These are phyloP conservation scores for Parnassius mnemosyne DNA, from an alignment of 2,888 invertebrate species.

Conservation along the genomic window DNA sequence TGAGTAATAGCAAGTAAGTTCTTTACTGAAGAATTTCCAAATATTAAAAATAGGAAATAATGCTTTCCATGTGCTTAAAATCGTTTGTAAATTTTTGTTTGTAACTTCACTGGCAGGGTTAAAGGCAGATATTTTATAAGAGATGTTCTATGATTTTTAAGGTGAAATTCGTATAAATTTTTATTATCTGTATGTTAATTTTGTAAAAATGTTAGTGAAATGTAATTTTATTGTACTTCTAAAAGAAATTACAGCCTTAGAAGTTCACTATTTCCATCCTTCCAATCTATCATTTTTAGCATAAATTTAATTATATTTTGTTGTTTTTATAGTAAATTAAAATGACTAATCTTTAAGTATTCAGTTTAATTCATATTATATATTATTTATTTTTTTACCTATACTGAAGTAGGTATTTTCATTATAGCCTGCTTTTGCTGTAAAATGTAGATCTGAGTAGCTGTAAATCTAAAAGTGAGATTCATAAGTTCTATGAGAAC, in stretches of 20 bases:
- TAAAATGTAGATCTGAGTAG: no score
- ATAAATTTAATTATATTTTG: not conserved
- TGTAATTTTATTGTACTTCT: not conserved
- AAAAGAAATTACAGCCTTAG: not conserved
- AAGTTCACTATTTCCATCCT: conserved; percentile 5
- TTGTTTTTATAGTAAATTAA: no score
- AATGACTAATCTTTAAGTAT: no score
- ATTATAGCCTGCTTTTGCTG: no score
- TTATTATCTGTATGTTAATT: not conserved
- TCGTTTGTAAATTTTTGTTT: conserved; percentile 4
- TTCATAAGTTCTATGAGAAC: no score
- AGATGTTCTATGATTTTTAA: conserved; percentile 13
- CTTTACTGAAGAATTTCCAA: conserved; percentile 58
- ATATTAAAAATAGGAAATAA: conserved; percentile 21
- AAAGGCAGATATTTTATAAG: conserved; percentile 22
- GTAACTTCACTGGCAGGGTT: not conserved
- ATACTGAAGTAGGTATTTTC: no score
- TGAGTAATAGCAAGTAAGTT: conserved; percentile 75
- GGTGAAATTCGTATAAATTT: not conserved
- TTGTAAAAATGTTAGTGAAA: not conserved
- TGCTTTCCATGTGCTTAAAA: conserved; percentile 1
- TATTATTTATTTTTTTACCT: no score
- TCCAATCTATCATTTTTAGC: not conserved
- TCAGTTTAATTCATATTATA: no score
- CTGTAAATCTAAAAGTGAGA: no score